Percentiles rank a stretch among this genome's conserved stretches.
phyloP scores from a whole-genome alignment of 2,888 invertebrate species.

The Sphaerophoria taeniata region DNA sequence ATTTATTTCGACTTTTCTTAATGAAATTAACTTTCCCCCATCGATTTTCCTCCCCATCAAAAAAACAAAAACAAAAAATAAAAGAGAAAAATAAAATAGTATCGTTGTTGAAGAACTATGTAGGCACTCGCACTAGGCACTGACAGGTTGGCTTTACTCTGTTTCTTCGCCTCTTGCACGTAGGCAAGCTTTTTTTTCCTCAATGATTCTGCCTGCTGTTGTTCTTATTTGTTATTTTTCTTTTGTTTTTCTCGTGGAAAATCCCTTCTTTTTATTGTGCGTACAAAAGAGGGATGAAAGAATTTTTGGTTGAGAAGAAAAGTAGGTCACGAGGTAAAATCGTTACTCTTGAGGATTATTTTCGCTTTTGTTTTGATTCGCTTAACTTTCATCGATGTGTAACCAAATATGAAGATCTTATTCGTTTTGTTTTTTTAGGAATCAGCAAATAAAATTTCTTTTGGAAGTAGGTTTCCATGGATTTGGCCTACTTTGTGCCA shows the following conservation, averaged over 20 bases:
- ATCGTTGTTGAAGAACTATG: neutral
- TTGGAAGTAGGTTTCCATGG: neutral
- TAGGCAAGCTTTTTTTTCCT: neutral
- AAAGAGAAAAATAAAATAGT: neutral
- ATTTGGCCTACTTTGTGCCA: neutral
- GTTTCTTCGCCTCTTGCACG: neutral
- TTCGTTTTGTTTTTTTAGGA: neutral
- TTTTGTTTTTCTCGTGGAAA: neutral
- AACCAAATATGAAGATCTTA: neutral
- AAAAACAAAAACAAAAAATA: no score
- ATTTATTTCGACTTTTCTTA: no score
- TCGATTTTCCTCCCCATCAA: no score
- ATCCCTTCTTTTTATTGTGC: neutral
- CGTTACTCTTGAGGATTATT: neutral
- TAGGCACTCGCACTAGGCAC: neutral
- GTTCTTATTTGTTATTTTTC: neutral
- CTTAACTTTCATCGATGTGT: slow-evolving; percentile 1
- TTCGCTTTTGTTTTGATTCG: slow-evolving; percentile 1
- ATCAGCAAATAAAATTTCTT: neutral
- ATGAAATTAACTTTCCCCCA: no score
- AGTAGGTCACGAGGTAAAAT: slow-evolving; percentile 12
- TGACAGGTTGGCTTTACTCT: neutral
- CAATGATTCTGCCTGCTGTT: neutral
- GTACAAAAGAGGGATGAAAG: neutral
- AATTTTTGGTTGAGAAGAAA: neutral